Evolutionary conservation across 2,797 vertebrate genomes (phyloP).

Genomic region (Falco biarmicus): DNA sequence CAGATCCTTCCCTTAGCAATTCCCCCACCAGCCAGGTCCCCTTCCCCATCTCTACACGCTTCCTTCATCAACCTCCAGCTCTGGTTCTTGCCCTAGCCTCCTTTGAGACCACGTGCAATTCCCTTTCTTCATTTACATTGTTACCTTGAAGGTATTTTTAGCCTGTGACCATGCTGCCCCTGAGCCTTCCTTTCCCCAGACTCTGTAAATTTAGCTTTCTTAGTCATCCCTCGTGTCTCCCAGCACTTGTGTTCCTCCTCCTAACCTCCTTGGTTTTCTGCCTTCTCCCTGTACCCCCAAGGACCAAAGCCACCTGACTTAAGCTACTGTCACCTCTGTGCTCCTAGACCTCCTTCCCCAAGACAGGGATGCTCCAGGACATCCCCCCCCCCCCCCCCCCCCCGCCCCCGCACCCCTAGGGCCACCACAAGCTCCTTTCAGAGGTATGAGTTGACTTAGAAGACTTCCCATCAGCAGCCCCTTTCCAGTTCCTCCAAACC

Average conservation of each 20-base stretch:
- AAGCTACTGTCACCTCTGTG: fast-evolving
- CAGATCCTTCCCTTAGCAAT: not conserved
- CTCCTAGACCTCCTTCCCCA: not conserved
- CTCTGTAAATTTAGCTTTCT: constrained; percentile 47
- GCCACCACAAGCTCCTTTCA: not conserved
- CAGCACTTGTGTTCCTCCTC: not conserved
- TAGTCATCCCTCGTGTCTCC: not conserved
- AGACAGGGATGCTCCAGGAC: not conserved
- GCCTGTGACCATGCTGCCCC: constrained; percentile 29
- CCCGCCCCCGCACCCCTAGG: too few relatives aligned
- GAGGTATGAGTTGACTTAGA: fast-evolving
- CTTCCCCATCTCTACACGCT: not conserved
- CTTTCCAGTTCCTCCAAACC: not conserved
- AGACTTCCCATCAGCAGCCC: not conserved
- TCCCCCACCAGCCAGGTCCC: not conserved
- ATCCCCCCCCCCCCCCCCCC: too few relatives aligned
- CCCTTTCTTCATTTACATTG: constrained; percentile 41
- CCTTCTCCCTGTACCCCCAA: not conserved
- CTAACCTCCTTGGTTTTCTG: not conserved
- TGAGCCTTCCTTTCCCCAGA: constrained; percentile 19
- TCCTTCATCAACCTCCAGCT: not conserved
- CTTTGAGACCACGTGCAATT: not conserved
- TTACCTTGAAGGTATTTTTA: constrained; percentile 69
- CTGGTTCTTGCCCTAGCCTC: not conserved
- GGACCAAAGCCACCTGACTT: not conserved